These are phyloP conservation scores for Hemicentrotus pulcherrimus DNA, from an alignment of 35 echinoderm and acorn worm genomes.

Conservation along the genomic window DNA sequence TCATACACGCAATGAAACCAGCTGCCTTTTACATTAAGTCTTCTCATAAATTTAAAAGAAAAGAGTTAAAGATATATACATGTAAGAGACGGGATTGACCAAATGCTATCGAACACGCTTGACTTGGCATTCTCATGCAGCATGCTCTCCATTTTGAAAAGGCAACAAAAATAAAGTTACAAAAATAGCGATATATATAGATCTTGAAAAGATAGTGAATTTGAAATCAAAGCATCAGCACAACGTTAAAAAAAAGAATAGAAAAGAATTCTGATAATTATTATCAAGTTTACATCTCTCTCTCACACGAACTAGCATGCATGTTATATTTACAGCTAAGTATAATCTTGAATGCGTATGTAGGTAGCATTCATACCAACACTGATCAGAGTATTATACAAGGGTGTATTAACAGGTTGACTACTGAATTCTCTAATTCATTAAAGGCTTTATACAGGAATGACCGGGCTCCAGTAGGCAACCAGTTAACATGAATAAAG, in stretches of 20 bases:
- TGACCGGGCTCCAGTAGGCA: no score
- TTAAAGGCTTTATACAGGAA: no score
- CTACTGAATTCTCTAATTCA: no score
- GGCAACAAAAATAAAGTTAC: background rate
- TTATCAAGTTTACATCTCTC: background rate
- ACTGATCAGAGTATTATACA: background rate
- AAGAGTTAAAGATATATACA: background rate
- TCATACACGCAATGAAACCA: background rate
- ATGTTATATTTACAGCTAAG: background rate
- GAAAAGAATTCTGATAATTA: background rate
- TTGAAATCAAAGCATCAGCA: background rate
- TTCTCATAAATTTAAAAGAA: background rate
- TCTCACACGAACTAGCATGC: background rate
- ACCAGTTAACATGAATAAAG: background rate
- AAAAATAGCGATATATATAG: conserved; percentile 5
- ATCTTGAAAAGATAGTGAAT: background rate
- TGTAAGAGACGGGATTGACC: background rate
- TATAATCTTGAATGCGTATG: background rate
- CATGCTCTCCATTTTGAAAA: background rate
- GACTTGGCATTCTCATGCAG: background rate
- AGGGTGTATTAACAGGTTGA: background rate
- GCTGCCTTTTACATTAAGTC: background rate
- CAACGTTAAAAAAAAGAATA: background rate
- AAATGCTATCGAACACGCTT: background rate
- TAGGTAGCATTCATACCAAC: background rate